Evolutionary conservation across 2,888 invertebrate species (phyloP).

Genomic region (Caenorhabditis zanzibari): DNA sequence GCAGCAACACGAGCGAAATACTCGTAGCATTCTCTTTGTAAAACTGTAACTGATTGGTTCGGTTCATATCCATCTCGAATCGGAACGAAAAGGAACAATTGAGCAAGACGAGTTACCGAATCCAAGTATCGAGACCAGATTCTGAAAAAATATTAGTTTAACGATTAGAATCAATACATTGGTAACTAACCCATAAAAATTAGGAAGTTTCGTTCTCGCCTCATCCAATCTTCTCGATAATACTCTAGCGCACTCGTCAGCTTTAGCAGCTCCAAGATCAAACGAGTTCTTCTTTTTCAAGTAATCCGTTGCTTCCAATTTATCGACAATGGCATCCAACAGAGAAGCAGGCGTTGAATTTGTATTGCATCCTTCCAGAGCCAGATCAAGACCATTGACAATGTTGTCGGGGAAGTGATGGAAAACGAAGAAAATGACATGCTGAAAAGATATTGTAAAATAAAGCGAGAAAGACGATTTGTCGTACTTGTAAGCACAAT

Average conservation of each 20-base stretch:
- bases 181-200: constrained; percentile 50
- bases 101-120: constrained; percentile 65
- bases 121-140: constrained; percentile 67
- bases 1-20: constrained; percentile 69
- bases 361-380: constrained; percentile 77
- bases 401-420: constrained; percentile 81
- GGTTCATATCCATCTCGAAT: constrained; percentile 67
- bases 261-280: constrained; percentile 59
- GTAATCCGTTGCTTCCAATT: constrained; percentile 65
- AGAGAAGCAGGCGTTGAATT: constrained; percentile 74
- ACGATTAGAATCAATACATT: neutral
- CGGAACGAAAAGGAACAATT: constrained; percentile 68
- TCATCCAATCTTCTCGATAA: constrained; percentile 61
- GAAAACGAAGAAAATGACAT: constrained; percentile 80
- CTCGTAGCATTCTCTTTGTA: constrained; percentile 73
- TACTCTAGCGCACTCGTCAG: constrained; percentile 61
- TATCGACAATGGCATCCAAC: constrained; percentile 70
- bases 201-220: constrained; percentile 64
- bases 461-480: too few species aligned
- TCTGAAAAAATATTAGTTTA: constrained; percentile 18
- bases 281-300: constrained; percentile 38
- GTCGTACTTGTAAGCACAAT: constrained; percentile 70
- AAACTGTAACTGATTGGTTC: constrained; percentile 49
- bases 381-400: constrained; percentile 74
- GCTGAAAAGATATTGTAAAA: constrained; percentile 52